Conservation (phyloP, 2,797 vertebrate genomes). For the Trichosurus vulpecula region DNA sequence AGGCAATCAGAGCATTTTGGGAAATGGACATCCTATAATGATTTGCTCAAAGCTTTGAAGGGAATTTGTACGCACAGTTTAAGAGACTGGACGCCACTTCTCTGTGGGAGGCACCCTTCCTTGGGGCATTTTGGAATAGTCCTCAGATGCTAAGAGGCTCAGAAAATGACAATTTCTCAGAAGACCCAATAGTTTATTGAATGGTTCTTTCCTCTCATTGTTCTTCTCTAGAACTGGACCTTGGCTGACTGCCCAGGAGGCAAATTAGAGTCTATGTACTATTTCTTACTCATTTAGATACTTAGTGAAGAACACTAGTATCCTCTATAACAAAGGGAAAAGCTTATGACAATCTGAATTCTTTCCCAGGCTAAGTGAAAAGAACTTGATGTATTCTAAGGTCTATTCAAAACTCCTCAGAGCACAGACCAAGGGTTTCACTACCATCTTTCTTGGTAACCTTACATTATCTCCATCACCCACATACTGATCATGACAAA, state of each 20-base stretch:
- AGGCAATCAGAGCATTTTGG: constrained; percentile 70
- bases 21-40: constrained; percentile 41
- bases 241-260: constrained; percentile 43
- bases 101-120: constrained; percentile 69
- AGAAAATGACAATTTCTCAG: constrained; percentile 65
- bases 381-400: not conserved
- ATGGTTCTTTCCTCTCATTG: constrained; percentile 60
- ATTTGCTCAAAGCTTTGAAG: constrained; percentile 60
- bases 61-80: constrained; percentile 69
- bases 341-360: constrained; percentile 15
- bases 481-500: not conserved
- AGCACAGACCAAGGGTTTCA: not conserved
- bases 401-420: not conserved
- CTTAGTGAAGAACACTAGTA: constrained; percentile 37
- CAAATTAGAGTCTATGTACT: not conserved
- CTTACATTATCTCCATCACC: not conserved
- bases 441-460: not conserved
- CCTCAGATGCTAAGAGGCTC: constrained; percentile 64
- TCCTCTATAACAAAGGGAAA: constrained; percentile 27
- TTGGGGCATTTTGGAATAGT: constrained; percentile 68
- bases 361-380: constrained; percentile 6
- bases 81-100: constrained; percentile 66
- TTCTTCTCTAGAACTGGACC: constrained; percentile 41
- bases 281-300: constrained; percentile 61
- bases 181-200: constrained; percentile 45